Base-by-base conservation (phyloP, 2,888 invertebrate genomes). In the Stegophylla sp. region DNA sequence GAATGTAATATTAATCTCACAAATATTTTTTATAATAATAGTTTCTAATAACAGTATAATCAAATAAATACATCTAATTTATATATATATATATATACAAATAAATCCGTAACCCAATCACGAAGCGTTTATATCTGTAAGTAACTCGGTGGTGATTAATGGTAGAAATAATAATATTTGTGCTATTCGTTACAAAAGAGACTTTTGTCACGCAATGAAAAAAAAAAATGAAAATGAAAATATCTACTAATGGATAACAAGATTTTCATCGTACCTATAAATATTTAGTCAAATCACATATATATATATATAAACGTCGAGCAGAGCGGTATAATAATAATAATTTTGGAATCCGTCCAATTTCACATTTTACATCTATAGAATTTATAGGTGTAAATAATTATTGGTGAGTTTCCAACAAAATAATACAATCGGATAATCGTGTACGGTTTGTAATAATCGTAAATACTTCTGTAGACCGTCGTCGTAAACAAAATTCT, bases 251-350 rank as follows among this genome's bases (percentile, higher is more conserved):
- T 28, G 0, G 1, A 23, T 66, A 45, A 34, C 28, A 34, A 20
- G 34, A 15, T 34, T 51, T 34, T 28, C 13, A 7, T 53, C 15
- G 34, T 15, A 41, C 17, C 17, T 0, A 23, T 13, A 43, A 13
- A 41, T 15, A 53, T 43, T 28, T 61, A 61, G 43, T 73, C n/a
- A 13, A 45, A 73, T 73, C 13, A 73, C 28, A 45, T 73, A n/a
- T n/a, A n/a, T n/a, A n/a, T n/a, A n/a, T n/a, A n/a, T 61, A 34
- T 48, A 1, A 48, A 45, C 45, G n/a, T 26, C 23, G n/a, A 61
- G 13, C 0, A 9, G 1, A 15, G n/a, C 5, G 56, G 41, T 23
- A 43, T 26, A 17, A 43, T 28, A 9, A n/a, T 45, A 43, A 59
- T 59, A 43, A n/a, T 5, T 26, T 26, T 72, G 59, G 72, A 59